A percentile compares a stretch with the other conserved stretches of the same genome.
These are phyloP conservation scores for Etia nguti DNA, from an alignment of 2,113 vertebrate genomes.

Conservation along the genomic window DNA sequence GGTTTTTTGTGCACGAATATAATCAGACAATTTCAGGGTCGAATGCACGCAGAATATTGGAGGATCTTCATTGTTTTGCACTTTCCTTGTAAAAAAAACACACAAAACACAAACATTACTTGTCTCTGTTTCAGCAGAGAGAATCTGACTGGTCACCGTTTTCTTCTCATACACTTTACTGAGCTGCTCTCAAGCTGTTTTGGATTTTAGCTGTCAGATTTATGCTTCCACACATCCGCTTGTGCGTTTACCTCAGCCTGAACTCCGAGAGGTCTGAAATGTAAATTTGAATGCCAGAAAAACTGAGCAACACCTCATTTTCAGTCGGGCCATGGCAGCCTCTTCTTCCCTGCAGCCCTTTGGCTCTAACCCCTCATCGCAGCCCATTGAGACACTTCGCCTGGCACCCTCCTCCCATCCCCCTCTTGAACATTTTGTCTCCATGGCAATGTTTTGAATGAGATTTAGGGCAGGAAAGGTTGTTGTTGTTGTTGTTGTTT, in stretches of 20 bases:
- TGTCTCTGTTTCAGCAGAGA: not conserved
- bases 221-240: not conserved
- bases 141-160: not conserved
- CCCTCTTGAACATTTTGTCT: constrained; percentile 48
- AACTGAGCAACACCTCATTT: constrained; percentile 33
- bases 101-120: not conserved
- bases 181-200: constrained; percentile 5
- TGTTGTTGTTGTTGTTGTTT: not conserved
- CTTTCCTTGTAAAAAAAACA: not conserved
- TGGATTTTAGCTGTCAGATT: constrained; percentile 23
- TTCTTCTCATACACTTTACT: not conserved
- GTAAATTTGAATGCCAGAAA: constrained; percentile 25
- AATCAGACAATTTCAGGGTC: constrained; percentile 16
- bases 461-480: constrained; percentile 25
- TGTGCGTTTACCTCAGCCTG: not conserved
- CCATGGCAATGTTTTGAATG: constrained; percentile 55
- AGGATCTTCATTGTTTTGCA: not conserved
- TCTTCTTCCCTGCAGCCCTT: constrained; percentile 22
- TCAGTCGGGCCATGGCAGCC: constrained; percentile 30
- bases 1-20: not conserved
- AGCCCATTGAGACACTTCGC: constrained; percentile 39
- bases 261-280: constrained; percentile 31
- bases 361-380: constrained; percentile 31
- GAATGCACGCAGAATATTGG: constrained; percentile 2
- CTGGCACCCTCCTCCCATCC: constrained; percentile 7